Base-by-base conservation (phyloP, 2,888 invertebrate species). In the Synergus laeviventris region DNA sequence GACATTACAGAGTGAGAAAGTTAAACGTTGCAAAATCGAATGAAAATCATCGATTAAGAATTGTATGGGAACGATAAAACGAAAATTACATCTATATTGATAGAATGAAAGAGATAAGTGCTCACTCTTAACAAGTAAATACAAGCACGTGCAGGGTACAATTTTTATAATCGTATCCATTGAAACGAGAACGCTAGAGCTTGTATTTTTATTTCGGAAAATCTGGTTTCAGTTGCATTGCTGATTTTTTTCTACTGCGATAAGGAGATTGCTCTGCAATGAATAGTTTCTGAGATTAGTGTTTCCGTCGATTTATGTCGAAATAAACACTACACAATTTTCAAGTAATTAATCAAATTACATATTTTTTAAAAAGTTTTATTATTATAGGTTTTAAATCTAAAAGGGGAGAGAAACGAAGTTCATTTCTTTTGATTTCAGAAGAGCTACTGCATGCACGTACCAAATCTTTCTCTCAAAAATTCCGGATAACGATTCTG, bases 171-270 rank as follows among this genome's bases (percentile, higher is more conserved):
- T 61, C 2, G 16, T 74, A 18, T 14, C 18, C 39, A 62, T 45
- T 4, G 38, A 74, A 74, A 45, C n/a, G 39, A 56, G 42, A 42
- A 45, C 18, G 18, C 36, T 54, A 39, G 39, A 39, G n/a, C 56
- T 56, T 7, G 31, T 2, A 62, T 60, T 49, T 42, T 45, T 61
- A 70, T 61, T 21, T 36, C 42, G 64, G 42, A 54, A 73, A 45
- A 73, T 42, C 60, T 54, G 36, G 49, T 76, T 64, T 66, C 56
- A 39, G 38, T 21, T 42, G 66, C 16, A 74, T 31, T 73, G 49
- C 36, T 73, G 14, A 62, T 21, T 73, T 74, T 74, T 45, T 49
- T 16, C 16, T 18, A 36, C 2, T n/a, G 12, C 21, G n/a, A 42
- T 59, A 74, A 42, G 36, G 21, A 70, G 24, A 59, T 73, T 45